phyloP scores from a whole-genome alignment of 2,113 vertebrate species.

The Pyxicephalus adspersus region DNA sequence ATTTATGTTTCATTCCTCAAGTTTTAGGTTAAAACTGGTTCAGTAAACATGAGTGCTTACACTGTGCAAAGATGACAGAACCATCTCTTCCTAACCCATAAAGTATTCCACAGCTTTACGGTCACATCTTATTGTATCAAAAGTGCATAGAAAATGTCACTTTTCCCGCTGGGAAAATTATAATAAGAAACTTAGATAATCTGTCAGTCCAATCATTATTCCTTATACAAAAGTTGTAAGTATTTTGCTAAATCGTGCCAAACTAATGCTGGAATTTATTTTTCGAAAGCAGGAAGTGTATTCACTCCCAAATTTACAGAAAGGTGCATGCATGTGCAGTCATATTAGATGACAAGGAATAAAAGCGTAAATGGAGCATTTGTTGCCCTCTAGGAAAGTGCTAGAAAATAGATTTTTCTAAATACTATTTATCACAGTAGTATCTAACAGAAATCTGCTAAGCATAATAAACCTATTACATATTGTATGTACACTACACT shows the following conservation, averaged over 20 bases:
- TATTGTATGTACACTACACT: not conserved
- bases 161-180: not conserved
- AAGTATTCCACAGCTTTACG: too few species aligned
- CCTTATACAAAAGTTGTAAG: too few species aligned
- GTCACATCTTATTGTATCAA: not conserved
- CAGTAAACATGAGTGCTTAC: too few species aligned
- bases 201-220: not conserved
- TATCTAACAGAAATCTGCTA: not conserved
- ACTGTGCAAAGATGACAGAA: too few species aligned
- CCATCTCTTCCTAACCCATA: too few species aligned
- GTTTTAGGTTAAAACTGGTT: too few species aligned
- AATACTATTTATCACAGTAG: not conserved
- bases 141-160: not conserved
- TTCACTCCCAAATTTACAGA: not conserved
- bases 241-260: not conserved
- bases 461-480: not conserved
- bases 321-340: slow-evolving; percentile 3
- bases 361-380: not conserved
- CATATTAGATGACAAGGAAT: not conserved
- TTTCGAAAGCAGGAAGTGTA: not conserved
- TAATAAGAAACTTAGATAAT: not conserved
- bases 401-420: not conserved
- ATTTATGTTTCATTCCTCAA: too few species aligned
- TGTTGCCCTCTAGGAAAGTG: slow-evolving; percentile 12
- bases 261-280: not conserved